Evolutionary conservation across 2,113 vertebrate species (phyloP), one percentile per base, ranked within the genome.

Genomic region (Chrysemys picta): DNA sequence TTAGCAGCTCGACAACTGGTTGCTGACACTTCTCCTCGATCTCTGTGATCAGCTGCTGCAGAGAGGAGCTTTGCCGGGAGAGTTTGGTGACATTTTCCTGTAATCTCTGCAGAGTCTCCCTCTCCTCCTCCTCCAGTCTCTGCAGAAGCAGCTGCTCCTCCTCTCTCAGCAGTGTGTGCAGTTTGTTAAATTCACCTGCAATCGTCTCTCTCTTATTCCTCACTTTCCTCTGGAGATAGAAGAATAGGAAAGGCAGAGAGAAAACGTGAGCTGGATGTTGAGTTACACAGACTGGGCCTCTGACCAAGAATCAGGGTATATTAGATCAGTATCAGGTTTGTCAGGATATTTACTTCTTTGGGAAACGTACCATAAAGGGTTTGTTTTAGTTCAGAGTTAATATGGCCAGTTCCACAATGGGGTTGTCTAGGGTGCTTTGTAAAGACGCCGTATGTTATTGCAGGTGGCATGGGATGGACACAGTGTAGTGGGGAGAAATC

Each of bases 1-100:
- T 93, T 24, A 96, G 45, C 78, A 97, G 94, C 62, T 92, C 90
- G 62, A 79, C 90, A 82, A 85, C 93, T n/a, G 89, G 85, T 31
- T 38, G 81, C 84, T 88, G 94, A 65, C 90, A 90, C 31, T 96
- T 95, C 54, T 92, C 82, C 45, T 96, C 90, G n/a, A 94, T 92
- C 57, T 92, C 93, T 53, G 57, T 17, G 24, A 94, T 79, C 49
- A 92, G 95, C 47, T 13, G 42, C 13, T 21, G 84, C 13, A 93
- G 88, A 54, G 31, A 3, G 35, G 53, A 1, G 1, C 89, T 56
- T 72, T 95, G 89, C 54, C 92, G 47, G 0, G 92, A 94, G 45
- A 96, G 27, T 52, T 29, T 93, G 2, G 52, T 14, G 27, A 81
- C 14, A 21, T 95, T 95, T 3, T 91, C 75, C 0, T 83, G 79